phyloP scores from a whole-genome alignment of 2,113 vertebrate genomes.

The Narcine bancroftii region DNA sequence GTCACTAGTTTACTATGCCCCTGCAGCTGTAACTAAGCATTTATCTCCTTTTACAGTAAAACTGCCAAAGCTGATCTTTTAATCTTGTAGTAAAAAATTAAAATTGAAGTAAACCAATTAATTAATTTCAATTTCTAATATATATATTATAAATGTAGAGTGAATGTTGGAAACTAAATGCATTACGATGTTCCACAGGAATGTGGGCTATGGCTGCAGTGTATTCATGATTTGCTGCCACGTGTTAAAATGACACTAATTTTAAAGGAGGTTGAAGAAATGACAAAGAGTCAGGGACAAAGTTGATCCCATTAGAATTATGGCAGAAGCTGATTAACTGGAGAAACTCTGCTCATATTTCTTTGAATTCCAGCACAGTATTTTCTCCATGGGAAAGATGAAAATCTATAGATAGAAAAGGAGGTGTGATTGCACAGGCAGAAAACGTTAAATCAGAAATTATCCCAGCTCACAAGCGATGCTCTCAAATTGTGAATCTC shows the following conservation, averaged over 20 bases:
- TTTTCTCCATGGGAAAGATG: background rate
- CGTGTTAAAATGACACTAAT: background rate
- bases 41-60: background rate
- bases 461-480: background rate
- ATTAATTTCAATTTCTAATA: background rate
- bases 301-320: background rate
- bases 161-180: background rate
- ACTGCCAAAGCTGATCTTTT: background rate
- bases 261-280: background rate
- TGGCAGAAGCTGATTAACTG: background rate
- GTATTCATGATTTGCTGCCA: background rate
- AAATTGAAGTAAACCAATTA: background rate
- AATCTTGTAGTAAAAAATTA: background rate
- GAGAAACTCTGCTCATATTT: background rate
- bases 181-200: background rate
- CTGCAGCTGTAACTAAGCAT: no score
- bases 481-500: background rate
- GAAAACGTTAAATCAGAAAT: no score
- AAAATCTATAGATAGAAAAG: background rate
- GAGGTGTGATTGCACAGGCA: background rate
- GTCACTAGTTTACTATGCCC: background rate
- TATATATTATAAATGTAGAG: background rate
- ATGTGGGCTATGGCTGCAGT: background rate
- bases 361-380: background rate
- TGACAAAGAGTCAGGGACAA: background rate